These are phyloP conservation scores for Otis tarda DNA, from an alignment of 2,113 vertebrate genomes.

Conservation along the genomic window DNA sequence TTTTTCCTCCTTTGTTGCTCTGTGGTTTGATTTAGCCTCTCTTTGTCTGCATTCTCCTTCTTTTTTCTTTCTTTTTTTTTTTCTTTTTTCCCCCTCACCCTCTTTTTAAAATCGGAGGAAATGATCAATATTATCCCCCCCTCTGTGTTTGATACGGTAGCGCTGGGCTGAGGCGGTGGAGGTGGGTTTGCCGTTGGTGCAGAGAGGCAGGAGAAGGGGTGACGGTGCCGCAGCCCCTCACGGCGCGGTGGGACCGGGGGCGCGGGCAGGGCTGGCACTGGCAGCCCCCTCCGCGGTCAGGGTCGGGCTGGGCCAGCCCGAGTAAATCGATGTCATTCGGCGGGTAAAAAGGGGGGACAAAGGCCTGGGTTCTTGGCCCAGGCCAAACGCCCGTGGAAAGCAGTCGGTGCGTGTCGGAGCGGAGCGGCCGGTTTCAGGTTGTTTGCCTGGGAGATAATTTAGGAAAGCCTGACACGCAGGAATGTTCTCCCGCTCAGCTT, in stretches of 20 bases:
- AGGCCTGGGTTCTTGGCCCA: background rate
- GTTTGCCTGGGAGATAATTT: conserved; percentile 27
- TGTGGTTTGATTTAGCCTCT: conserved; percentile 37
- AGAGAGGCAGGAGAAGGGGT: background rate
- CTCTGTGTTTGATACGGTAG: background rate
- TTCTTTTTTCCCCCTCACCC: background rate
- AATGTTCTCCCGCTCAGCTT: background rate
- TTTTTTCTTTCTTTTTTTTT: background rate
- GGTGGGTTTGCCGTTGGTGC: background rate
- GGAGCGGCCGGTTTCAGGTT: background rate
- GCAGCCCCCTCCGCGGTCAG: background rate
- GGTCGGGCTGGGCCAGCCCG: background rate
- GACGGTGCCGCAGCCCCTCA: background rate
- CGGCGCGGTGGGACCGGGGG: too few relatives aligned
- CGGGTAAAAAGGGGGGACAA: background rate
- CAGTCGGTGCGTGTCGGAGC: background rate
- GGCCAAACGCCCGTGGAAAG: conserved; percentile 17
- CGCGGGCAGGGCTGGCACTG: background rate
- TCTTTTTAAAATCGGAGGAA: background rate
- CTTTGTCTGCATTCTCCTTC: conserved; percentile 36
- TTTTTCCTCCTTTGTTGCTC: conserved; percentile 13
- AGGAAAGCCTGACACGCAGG: conserved; percentile 6
- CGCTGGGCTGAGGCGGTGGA: background rate
- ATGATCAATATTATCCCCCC: conserved; percentile 4
- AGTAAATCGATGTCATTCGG: background rate